Evolutionary conservation across 2,797 vertebrate species (phyloP).

Genomic region (Apogon hyalosoma): DNA sequence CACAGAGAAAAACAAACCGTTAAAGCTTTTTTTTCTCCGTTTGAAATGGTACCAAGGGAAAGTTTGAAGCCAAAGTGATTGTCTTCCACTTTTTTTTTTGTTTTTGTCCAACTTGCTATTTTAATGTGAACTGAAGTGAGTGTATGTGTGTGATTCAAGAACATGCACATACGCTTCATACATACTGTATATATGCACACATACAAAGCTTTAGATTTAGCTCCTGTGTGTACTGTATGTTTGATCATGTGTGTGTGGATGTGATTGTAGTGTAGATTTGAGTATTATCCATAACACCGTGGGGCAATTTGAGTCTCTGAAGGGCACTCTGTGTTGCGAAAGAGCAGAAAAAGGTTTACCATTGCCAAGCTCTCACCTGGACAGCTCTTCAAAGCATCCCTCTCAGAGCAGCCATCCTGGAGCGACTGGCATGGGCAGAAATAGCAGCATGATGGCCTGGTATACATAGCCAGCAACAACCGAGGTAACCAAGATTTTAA

Average conservation of each 20-base stretch:
- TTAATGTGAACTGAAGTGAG: slow-evolving; percentile 36
- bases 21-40: slow-evolving; percentile 25
- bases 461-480: slow-evolving; percentile 45
- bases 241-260: slow-evolving; percentile 16
- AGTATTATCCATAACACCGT: slow-evolving; percentile 68
- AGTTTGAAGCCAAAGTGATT: slow-evolving; percentile 51
- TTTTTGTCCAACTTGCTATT: slow-evolving; percentile 44
- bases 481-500: slow-evolving; percentile 43
- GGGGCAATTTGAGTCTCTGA: slow-evolving; percentile 68
- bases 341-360: slow-evolving; percentile 65
- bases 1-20: slow-evolving; percentile 59
- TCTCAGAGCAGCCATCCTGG: slow-evolving; percentile 62
- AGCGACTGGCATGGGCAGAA: slow-evolving; percentile 69
- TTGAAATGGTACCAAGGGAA: slow-evolving; percentile 61
- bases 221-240: slow-evolving; percentile 11
- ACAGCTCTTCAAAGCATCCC: slow-evolving; percentile 71
- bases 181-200: slow-evolving; percentile 5
- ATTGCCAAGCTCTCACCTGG: slow-evolving; percentile 76
- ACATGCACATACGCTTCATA: slow-evolving; percentile 17
- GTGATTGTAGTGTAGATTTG: slow-evolving; percentile 53
- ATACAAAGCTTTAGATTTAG: slow-evolving; percentile 17
- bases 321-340: slow-evolving; percentile 65
- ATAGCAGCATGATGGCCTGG: slow-evolving; percentile 51
- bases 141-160: slow-evolving; percentile 16
- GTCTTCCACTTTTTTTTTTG: slow-evolving; percentile 42